phyloP scores from a whole-genome alignment of 2,888 invertebrate species.

The Drosophila robusta region DNA sequence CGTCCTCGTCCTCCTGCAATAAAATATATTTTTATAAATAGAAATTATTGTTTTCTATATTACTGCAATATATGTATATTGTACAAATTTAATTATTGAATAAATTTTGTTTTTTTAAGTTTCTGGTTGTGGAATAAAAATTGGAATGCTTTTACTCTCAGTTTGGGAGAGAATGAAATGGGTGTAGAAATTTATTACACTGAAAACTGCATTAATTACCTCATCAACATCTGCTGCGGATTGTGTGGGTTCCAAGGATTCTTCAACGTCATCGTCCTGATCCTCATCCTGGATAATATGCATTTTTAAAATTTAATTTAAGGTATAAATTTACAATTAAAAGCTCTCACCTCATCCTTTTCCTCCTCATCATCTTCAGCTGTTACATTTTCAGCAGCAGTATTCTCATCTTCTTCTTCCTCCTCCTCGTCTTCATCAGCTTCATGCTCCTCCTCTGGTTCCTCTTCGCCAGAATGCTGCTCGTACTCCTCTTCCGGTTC shows the following conservation, averaged over 20 bases:
- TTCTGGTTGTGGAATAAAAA: too few species aligned
- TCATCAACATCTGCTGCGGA: slow-evolving; percentile 54
- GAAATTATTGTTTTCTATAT: too few species aligned
- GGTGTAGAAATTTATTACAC: too few species aligned
- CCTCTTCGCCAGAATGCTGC: slow-evolving; percentile 62
- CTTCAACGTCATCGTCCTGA: slow-evolving; percentile 49
- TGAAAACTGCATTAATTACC: neutral
- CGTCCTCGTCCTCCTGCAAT: slow-evolving; percentile 17
- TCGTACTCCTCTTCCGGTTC: slow-evolving; percentile 58
- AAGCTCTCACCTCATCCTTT: slow-evolving; percentile 27
- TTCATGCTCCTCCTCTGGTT: slow-evolving; percentile 42
- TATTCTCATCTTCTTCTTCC: slow-evolving; percentile 69
- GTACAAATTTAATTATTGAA: too few species aligned
- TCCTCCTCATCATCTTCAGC: slow-evolving; percentile 84
- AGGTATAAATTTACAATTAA: neutral
- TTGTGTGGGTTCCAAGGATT: slow-evolving; percentile 43
- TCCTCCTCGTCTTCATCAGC: slow-evolving; percentile 61
- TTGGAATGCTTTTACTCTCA: too few species aligned
- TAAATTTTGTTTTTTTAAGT: too few species aligned
- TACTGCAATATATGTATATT: too few species aligned
- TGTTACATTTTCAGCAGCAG: slow-evolving; percentile 66
- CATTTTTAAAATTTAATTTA: neutral
- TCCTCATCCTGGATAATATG: slow-evolving; percentile 3
- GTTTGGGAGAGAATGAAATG: too few species aligned
- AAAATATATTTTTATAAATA: neutral